These are phyloP conservation scores for Dromas ardeola DNA, from an alignment of 2,113 vertebrate species.

Conservation along the genomic window DNA sequence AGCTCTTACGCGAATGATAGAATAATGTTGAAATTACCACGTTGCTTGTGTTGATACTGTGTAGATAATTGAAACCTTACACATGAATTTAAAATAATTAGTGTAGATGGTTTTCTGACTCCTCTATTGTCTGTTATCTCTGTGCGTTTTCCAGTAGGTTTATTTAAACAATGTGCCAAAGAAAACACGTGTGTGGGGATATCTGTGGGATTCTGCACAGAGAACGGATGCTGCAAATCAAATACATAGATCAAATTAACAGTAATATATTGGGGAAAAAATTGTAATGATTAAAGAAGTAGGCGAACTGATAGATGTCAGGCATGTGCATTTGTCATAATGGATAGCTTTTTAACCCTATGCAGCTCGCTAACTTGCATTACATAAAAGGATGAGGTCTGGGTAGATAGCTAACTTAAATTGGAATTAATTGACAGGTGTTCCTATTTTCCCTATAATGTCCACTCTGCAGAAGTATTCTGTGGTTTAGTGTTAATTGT, in stretches of 20 bases:
- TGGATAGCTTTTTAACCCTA: neutral
- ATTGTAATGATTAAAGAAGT: neutral
- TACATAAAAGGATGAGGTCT: neutral
- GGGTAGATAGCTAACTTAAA: neutral
- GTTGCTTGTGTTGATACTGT: accelerated
- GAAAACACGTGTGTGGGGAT: neutral
- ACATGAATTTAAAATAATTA: neutral
- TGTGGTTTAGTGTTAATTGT: neutral
- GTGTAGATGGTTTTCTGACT: neutral
- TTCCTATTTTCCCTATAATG: neutral
- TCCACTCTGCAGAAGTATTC: neutral
- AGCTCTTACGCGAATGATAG: neutral
- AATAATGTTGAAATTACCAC: neutral
- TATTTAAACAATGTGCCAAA: constrained; percentile 4
- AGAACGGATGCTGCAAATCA: neutral
- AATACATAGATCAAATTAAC: neutral
- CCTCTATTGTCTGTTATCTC: neutral
- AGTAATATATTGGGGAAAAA: neutral
- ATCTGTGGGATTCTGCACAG: neutral
- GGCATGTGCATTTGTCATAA: neutral
- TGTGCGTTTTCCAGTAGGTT: neutral
- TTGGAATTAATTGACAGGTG: neutral
- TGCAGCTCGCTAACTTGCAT: neutral
- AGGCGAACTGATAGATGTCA: neutral
- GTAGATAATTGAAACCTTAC: neutral